A percentile compares a stretch with the other conserved stretches of the same genome.
Evolutionary conservation across 2,797 vertebrate genomes (phyloP).

Genomic region (Monodelphis domestica): DNA sequence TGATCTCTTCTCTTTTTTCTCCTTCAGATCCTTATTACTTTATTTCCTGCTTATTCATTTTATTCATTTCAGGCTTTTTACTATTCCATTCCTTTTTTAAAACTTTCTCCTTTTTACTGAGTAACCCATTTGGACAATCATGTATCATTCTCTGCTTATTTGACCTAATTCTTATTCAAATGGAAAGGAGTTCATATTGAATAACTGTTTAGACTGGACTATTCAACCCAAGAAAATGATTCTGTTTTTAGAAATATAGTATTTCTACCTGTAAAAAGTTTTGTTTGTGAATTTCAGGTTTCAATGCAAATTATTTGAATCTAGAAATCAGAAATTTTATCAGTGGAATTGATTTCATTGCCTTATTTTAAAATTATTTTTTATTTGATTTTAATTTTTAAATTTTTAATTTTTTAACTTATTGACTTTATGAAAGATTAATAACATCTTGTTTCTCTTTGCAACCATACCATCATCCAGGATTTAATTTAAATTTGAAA

Average conservation of each 20-base stretch:
- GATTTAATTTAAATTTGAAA: slow-evolving; percentile 59
- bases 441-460: slow-evolving; percentile 54
- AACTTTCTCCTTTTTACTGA: slow-evolving; percentile 44
- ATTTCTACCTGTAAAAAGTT: slow-evolving; percentile 55
- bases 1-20: neutral
- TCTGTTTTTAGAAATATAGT: slow-evolving; percentile 9
- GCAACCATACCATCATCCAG: slow-evolving; percentile 21
- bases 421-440: slow-evolving; percentile 55
- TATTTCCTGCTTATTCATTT: slow-evolving; percentile 14
- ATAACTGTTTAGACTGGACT: slow-evolving; percentile 22
- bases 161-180: slow-evolving; percentile 24
- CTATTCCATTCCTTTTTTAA: slow-evolving; percentile 31
- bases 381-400: no score
- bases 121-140: neutral
- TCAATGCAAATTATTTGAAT: slow-evolving; percentile 46
- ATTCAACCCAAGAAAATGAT: slow-evolving; percentile 9
- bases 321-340: slow-evolving; percentile 50
- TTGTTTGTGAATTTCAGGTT: slow-evolving; percentile 45
- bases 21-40: slow-evolving; percentile 8
- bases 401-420: slow-evolving; percentile 49
- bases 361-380: neutral
- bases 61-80: slow-evolving; percentile 11
- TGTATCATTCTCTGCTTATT: slow-evolving; percentile 4
- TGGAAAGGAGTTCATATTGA: neutral
- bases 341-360: slow-evolving; percentile 49